phyloP scores from a whole-genome alignment of 2,113 vertebrate species.

The Epinephelus fuscoguttatus region DNA sequence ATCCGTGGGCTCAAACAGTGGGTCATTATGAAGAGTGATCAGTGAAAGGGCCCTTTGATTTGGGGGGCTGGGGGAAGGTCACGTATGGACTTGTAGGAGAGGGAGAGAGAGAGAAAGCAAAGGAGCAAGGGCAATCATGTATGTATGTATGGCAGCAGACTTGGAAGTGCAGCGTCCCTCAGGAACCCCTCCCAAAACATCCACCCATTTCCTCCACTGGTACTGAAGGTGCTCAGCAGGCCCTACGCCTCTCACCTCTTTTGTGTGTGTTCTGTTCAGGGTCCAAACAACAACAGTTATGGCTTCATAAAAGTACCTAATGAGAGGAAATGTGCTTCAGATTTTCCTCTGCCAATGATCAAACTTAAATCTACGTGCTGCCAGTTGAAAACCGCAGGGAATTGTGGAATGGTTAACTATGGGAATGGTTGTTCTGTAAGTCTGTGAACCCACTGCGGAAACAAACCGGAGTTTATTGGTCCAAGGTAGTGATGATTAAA shows the following conservation, averaged over 20 bases:
- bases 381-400: constrained; percentile 28
- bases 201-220: constrained; percentile 73
- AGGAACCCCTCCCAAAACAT: constrained; percentile 65
- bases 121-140: constrained; percentile 31
- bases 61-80: constrained; percentile 65
- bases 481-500: constrained; percentile 27
- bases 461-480: constrained; percentile 43
- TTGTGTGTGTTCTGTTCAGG: constrained; percentile 45
- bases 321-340: constrained; percentile 58
- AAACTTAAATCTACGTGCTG: constrained; percentile 7
- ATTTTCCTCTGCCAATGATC: constrained; percentile 50
- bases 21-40: constrained; percentile 76
- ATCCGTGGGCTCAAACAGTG: constrained; percentile 69
- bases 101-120: constrained; percentile 28
- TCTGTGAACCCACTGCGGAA: constrained; percentile 22
- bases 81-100: constrained; percentile 58
- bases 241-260: constrained; percentile 18
- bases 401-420: constrained; percentile 33
- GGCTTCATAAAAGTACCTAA: constrained; percentile 47
- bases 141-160: constrained; percentile 48
- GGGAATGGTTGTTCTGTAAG: constrained; percentile 30
- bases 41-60: constrained; percentile 82
- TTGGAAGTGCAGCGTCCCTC: constrained; percentile 58
- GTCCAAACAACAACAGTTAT: constrained; percentile 57
- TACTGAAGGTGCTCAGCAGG: constrained; percentile 48